Evolutionary conservation across 1,140 invertebrate genomes (phyloP).

Genomic region (Saccostrea echinata): DNA sequence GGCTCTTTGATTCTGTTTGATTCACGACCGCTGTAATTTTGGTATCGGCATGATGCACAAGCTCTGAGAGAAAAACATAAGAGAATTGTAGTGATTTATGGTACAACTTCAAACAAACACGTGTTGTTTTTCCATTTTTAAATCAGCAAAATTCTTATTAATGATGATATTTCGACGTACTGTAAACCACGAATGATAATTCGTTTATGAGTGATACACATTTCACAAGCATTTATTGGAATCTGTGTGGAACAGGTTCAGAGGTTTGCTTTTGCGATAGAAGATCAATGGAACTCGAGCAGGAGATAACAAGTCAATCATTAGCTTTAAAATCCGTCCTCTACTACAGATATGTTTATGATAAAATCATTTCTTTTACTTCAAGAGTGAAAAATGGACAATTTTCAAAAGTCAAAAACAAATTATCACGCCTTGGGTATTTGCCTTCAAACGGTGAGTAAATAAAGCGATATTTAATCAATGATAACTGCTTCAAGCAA

Average conservation of each 20-base stretch:
- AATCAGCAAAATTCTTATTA: constrained; percentile 38
- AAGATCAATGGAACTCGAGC: constrained; percentile 29
- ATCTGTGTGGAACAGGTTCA: constrained; percentile 5
- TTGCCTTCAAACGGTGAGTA: constrained; percentile 28
- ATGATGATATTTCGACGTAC: constrained; percentile 18
- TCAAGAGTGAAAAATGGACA: constrained; percentile 37
- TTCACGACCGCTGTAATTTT: constrained; percentile 15
- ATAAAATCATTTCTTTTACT: constrained; percentile 36
- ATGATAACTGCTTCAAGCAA: constrained; percentile 34
- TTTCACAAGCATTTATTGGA: constrained; percentile 22
- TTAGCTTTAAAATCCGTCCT: constrained; percentile 32
- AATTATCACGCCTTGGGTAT: constrained; percentile 33
- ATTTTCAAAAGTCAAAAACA: constrained; percentile 30
- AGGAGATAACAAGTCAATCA: not conserved
- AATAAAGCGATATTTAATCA: constrained; percentile 33
- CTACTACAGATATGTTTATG: constrained; percentile 25
- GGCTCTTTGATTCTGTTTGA: constrained; percentile 1
- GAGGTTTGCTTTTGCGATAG: constrained; percentile 17
- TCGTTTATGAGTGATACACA: constrained; percentile 37
- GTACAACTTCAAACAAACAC: constrained; percentile 29
- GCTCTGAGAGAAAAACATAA: constrained; percentile 2
- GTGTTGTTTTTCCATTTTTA: constrained; percentile 25
- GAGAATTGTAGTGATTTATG: constrained; percentile 21
- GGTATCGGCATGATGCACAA: constrained; percentile 7
- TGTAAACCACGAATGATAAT: constrained; percentile 35